These are phyloP conservation scores for Otolemur garnettii DNA, from an alignment of 2,113 vertebrate species.

Conservation along the genomic window DNA sequence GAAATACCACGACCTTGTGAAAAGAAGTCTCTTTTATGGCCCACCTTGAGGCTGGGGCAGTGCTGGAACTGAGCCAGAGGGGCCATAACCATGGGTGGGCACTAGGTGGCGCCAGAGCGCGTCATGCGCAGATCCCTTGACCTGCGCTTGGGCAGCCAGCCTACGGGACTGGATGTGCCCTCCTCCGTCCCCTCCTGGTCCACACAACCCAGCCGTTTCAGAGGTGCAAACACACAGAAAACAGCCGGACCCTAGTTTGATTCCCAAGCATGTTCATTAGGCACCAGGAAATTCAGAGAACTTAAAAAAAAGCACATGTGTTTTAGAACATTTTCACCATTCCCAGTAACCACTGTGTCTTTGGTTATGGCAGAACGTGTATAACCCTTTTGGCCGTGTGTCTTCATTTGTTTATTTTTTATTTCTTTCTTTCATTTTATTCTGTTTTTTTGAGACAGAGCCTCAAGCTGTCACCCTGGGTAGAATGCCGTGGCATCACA, in stretches of 20 bases:
- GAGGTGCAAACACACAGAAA: neutral
- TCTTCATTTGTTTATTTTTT: neutral
- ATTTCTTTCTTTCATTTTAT: too few relatives aligned
- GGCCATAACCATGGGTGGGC: accelerated
- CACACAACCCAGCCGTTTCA: accelerated
- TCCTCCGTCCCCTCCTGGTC: neutral
- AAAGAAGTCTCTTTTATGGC: neutral
- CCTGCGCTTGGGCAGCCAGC: accelerated
- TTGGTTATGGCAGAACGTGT: neutral
- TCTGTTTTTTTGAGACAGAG: too few relatives aligned
- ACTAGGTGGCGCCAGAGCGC: constrained; percentile 34
- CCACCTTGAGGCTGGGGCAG: too few relatives aligned
- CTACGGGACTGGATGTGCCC: accelerated
- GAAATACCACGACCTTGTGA: neutral
- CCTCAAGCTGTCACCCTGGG: too few relatives aligned
- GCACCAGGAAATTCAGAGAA: neutral
- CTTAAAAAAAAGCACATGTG: neutral
- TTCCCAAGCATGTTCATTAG: neutral
- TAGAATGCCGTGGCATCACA: too few relatives aligned
- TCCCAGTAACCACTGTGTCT: neutral
- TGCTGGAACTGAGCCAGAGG: neutral
- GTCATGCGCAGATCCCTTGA: too few relatives aligned
- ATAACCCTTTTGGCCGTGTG: neutral
- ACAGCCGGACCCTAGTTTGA: neutral
- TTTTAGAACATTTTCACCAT: neutral